Base-by-base conservation (phyloP, 1,140 invertebrate genomes). In the Mesaphorura yosii region DNA sequence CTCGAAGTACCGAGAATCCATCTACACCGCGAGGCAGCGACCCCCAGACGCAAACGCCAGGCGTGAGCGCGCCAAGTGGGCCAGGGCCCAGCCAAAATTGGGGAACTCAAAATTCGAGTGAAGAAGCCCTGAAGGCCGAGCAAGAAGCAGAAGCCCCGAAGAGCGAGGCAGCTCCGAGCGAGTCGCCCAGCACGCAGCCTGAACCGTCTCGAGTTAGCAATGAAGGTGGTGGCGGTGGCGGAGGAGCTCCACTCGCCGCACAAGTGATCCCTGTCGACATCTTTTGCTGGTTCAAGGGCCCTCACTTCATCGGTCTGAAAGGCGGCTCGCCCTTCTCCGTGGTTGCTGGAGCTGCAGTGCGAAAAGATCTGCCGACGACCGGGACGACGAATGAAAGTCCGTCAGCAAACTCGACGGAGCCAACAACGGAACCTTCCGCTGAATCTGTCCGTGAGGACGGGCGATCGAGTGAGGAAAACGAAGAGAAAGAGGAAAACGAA, bases 261-360 rank as follows among this genome's bases (percentile, higher is more conserved):
- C 71, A 75, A 55, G 60, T 70, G 50, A 50, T 62, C 2, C 76
- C 75, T 2, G 65, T 72, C 14, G 68, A 71, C 3, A 66, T 65
- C 2, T 66, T 68, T 53, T 75, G 76, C 42, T 73, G 70, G 5
- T 68, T 70, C 40, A 74, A 69, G 58, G 72, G 73, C 15, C 80
- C 77, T 64, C 71, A 75, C 48, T 78, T 78, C 60, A 66, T 82
- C 1, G 83, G 81, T 4, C 69, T 86, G 1, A 69, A 77, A 57
- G 83, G 83, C 10, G 83, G 83, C 2, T 77, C 79, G 0, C 83
- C 83, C 0, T 82, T 83, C 51, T 62, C 57, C 6, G 55, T 62
- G 3, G 57, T 62, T 10, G 59, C 57, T 46, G 60, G 48, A 45
- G 31, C 31, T 0, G 41, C 39, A 3, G n/a, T n/a, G n/a, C 46